Base-by-base conservation (phyloP, 2,113 vertebrate species). In the Lycocorax pyrrhopterus region DNA sequence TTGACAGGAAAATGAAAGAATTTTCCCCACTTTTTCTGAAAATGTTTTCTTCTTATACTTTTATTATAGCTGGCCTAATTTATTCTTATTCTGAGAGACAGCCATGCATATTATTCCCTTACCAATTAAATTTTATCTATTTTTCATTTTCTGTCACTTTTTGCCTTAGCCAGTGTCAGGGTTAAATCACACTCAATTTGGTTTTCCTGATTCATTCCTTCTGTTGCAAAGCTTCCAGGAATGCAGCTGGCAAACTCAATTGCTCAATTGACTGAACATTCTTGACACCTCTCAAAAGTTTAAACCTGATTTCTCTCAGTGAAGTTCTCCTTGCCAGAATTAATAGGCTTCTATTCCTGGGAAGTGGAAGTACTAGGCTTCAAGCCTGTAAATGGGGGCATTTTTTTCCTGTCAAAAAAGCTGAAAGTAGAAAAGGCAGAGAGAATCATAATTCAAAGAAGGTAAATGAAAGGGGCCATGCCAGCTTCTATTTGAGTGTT, bases 191-290 rank as follows among this genome's bases (percentile, higher is more conserved):
- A 66, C 62, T 76, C 82, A 51, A 64, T 91, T 93, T 79, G 35
- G 56, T 89, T 89, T 93, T 89, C 64, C 74, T 89, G 90, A 92
- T 94, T 92, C 30, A 68, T 94, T 94, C 69, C 74, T 87, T 87
- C 74, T 89, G 77, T 84, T 91, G 84, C 84, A 87, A 79, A 91
- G 69, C 91, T 89, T 94, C 73, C 74, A 95, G 75, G 56, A 91
- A 90, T 92, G 84, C n/a, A 52, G 35, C 30, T 88, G 89, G 73
- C 15, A 2, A 84, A 76, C 37, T 78, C 6, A 4, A 8, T 62
- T 82, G 66, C 56, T 94, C 69, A 82, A 37, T 19, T 89, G 80
- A 81, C 69, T 95, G 77, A 84, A 91, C 58, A 37, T 84, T 94
- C 87, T 89, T 89, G 91, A 91, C 77, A 85, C 77, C 44, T 89